Base-by-base conservation (phyloP, 2,797 vertebrate species). In the Hydrolagus colliei region DNA sequence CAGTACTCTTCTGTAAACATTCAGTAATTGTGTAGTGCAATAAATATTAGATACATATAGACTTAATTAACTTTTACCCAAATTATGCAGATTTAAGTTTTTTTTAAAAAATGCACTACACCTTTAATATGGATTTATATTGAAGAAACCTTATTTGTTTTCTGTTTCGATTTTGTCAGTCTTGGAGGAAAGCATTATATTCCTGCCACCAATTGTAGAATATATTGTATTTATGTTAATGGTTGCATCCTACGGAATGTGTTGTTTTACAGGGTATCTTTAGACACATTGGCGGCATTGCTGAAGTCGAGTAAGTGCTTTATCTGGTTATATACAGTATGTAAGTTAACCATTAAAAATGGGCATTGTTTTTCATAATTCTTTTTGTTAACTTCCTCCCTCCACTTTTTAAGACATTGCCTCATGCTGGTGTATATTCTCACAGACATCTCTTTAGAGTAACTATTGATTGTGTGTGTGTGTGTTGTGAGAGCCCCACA, bases 261-360 rank as follows among this genome's bases (percentile, higher is more conserved):
- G 89, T 93, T 92, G 90, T 90, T 94, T 89, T 94, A 93, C 95
- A 99, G 98, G 92, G 96, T 98, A 90, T 94, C 96, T 91, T 94
- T 99, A 94, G 97, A 99, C 89, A 97, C 97, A 87, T 94, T 99
- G 90, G 95, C 96, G 93, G 96, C 96, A 77, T 95, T 99, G 91
- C 95, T 99, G 90, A 99, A 98, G 95, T 98, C 97, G 92, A 98
- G 98, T 99, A 95, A 98, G 97, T 97, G 90, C 89, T 91, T 89
- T 84, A 87, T 52, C 86, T 91, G 88, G 88, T 87, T 89, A 86
- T 35, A 52, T 87, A 0, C 90, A 72, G 87, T 84, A 88, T 87
- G 86, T 71, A 75, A 62, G 88, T 41, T 89, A 87, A 86, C 90
- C 86, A 20, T 35, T 71, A 71, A 71, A 18, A 32, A 84, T 41